A percentile compares a stretch with the other conserved stretches of the same genome.
Conservation (phyloP, 2,797 vertebrate genomes). For the Botia kubotai region DNA sequence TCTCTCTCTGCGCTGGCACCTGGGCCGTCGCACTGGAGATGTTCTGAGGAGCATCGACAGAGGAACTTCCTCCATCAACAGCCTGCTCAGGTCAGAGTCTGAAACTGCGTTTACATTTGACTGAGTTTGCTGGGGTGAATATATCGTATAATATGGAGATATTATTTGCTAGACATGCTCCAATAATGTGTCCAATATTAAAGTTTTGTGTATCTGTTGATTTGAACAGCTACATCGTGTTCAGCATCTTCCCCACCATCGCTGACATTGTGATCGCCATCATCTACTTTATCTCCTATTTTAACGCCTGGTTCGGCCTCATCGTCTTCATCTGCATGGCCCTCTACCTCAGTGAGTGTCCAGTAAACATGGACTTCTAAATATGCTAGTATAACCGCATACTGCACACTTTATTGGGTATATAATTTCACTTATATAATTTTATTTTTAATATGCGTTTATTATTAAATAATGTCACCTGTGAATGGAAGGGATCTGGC, state of each 20-base stretch:
- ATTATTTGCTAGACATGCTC: no score
- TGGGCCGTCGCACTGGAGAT: constrained; percentile 91
- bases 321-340: constrained; percentile 95
- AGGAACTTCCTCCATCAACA: constrained; percentile 92
- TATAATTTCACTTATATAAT: no score
- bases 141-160: no score
- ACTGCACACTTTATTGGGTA: no score
- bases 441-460: no score
- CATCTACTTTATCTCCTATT: constrained; percentile 88
- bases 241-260: constrained; percentile 93
- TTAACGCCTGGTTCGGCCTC: constrained; percentile 97
- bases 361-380: no score
- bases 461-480: no score
- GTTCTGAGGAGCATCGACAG: constrained; percentile 93
- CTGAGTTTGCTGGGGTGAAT: background rate
- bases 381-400: background rate
- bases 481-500: no score
- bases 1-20: constrained; percentile 92
- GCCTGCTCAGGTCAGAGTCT: constrained; percentile 86
- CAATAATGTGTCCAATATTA: no score
- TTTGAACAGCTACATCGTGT: constrained; percentile 90
- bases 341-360: constrained; percentile 90
- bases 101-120: background rate
- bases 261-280: constrained; percentile 91
- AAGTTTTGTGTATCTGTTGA: background rate